These are phyloP conservation scores for Serripes groenlandicus DNA, from an alignment of 2,888 invertebrate genomes.

Conservation along the genomic window DNA sequence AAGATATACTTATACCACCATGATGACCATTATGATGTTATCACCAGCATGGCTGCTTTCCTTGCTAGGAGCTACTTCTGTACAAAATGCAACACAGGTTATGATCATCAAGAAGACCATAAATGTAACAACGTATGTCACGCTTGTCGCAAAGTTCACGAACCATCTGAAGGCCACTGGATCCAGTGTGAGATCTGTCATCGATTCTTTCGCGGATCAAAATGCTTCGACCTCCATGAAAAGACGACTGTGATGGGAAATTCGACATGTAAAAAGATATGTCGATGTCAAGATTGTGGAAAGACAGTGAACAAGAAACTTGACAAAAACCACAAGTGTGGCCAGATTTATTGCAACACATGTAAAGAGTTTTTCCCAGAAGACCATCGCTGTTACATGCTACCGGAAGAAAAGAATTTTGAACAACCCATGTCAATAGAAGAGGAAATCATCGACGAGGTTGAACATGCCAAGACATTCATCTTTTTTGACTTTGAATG, in stretches of 20 bases:
- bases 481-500: constrained; percentile 45
- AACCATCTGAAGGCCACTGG: background rate
- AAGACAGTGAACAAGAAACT: constrained; percentile 24
- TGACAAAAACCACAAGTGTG: constrained; percentile 20
- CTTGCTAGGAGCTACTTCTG: constrained; percentile 22
- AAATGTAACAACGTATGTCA: constrained; percentile 29
- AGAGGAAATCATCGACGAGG: background rate
- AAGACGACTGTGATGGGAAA: constrained; percentile 1
- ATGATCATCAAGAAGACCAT: constrained; percentile 37
- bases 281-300: constrained; percentile 12
- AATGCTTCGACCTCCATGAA: constrained; percentile 31
- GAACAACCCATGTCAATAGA: background rate
- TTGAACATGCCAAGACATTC: no score
- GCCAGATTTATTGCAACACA: constrained; percentile 3
- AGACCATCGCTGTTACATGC: background rate
- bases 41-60: constrained; percentile 34
- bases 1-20: background rate
- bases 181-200: constrained; percentile 12
- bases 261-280: constrained; percentile 3
- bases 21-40: constrained; percentile 28
- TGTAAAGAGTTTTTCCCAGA: background rate
- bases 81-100: constrained; percentile 33
- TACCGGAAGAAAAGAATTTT: background rate
- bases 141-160: constrained; percentile 21
- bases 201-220: constrained; percentile 24